Conservation (phyloP, 2,888 invertebrate species). For the Sarcophaga carnaria region DNA sequence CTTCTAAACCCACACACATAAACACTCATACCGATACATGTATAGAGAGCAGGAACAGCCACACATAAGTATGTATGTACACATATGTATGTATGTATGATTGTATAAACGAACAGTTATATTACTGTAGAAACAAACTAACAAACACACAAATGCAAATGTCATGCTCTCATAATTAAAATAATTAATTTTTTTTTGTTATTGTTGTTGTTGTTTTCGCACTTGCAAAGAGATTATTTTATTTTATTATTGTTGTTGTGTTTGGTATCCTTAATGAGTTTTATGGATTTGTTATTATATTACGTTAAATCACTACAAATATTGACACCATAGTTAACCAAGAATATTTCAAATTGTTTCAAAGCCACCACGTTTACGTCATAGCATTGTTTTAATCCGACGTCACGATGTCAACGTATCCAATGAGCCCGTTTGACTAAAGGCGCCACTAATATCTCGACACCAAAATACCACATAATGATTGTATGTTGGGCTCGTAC, state of each 20-base stretch:
- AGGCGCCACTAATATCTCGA: slow-evolving; percentile 63
- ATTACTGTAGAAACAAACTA: neutral
- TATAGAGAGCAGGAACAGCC: neutral
- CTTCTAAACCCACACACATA: neutral
- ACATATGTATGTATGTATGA: neutral
- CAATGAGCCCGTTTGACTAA: slow-evolving; percentile 76
- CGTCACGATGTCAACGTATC: slow-evolving; percentile 75
- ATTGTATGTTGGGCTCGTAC: slow-evolving; percentile 38
- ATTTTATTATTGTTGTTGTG: neutral
- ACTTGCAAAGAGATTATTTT: slow-evolving; percentile 2
- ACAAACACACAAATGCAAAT: neutral
- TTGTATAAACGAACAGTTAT: slow-evolving; percentile 3
- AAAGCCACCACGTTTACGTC: slow-evolving; percentile 30
- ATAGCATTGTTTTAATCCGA: slow-evolving; percentile 44
- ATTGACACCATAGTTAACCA: slow-evolving; percentile 6
- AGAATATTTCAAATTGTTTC: neutral
- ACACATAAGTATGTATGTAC: neutral
- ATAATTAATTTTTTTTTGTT: neutral
- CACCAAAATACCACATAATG: slow-evolving; percentile 56
- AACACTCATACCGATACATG: neutral
- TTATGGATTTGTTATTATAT: slow-evolving; percentile 43
- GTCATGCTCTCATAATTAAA: slow-evolving; percentile 21
- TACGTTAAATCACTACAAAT: slow-evolving; percentile 30
- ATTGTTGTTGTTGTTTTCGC: neutral
- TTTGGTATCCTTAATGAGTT: slow-evolving; percentile 13